phyloP scores from a whole-genome alignment of 2,888 invertebrate genomes.

The Agonum fuliginosum region DNA sequence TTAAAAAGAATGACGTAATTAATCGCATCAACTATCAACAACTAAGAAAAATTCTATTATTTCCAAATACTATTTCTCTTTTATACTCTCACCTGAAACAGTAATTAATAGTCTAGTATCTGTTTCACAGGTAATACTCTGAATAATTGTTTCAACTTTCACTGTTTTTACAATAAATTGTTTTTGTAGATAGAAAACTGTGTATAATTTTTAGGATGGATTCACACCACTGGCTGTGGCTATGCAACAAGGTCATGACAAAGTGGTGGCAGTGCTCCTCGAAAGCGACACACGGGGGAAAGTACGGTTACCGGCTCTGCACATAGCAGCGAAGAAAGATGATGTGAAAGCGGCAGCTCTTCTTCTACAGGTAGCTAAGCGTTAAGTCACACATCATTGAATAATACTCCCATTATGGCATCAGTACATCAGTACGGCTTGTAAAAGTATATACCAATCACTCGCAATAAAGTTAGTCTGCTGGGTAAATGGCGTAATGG shows the following conservation, averaged over 20 bases:
- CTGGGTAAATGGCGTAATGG: too few species aligned
- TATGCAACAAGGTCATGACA: conserved; percentile 98
- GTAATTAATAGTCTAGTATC: not conserved
- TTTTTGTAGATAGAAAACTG: not conserved
- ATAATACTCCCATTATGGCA: too few species aligned
- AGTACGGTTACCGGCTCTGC: conserved; percentile 95
- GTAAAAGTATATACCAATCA: too few species aligned
- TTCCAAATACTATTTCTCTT: too few species aligned
- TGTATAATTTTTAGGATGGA: conserved; percentile 83
- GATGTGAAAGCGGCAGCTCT: conserved; percentile 97
- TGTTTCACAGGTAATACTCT: not conserved
- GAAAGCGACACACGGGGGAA: conserved; percentile 98
- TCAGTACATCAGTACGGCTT: too few species aligned
- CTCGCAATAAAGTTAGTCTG: too few species aligned
- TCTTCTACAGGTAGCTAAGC: conserved; percentile 82
- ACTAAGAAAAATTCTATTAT: too few species aligned
- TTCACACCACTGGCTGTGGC: conserved; percentile 99
- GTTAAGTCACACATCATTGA: not conserved
- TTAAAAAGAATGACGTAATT: too few species aligned
- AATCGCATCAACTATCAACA: too few species aligned
- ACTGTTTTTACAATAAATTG: not conserved
- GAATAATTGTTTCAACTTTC: not conserved
- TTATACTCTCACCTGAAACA: conserved; percentile 18
- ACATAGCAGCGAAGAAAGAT: conserved; percentile 99
- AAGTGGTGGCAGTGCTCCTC: conserved; percentile 95